Evolutionary conservation across 37 sponge, comb jelly and placozoan species (phyloP).

Genomic region (Halichondria panicea): DNA sequence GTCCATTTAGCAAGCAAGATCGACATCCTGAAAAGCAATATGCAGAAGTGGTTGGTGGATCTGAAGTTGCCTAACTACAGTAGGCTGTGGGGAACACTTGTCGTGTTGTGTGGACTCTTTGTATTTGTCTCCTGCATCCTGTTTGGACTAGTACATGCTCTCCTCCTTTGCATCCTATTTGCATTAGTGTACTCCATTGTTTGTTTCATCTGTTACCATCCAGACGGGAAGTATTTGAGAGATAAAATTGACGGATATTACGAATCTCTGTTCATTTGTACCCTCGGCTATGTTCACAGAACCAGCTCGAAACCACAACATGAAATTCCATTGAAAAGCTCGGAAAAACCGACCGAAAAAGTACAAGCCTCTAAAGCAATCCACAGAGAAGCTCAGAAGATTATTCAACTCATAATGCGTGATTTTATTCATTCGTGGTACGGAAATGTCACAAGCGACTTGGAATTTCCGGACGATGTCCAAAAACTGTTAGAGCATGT

Average conservation of each 20-base stretch:
- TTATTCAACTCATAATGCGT: constrained; percentile 59
- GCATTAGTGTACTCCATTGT: constrained; percentile 13
- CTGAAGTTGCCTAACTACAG: neutral
- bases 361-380: constrained; percentile 1
- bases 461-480: constrained; percentile 52
- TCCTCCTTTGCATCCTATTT: neutral
- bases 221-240: constrained; percentile 25
- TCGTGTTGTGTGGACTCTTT: neutral
- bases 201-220: constrained; percentile 22
- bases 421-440: constrained; percentile 69
- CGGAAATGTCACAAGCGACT: constrained; percentile 33
- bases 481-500: constrained; percentile 53
- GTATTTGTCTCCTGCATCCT: constrained; percentile 10
- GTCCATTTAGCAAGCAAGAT: too few relatives aligned
- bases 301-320: neutral
- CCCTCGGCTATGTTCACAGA: constrained; percentile 6
- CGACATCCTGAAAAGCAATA: too few relatives aligned
- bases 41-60: neutral
- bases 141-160: constrained; percentile 5
- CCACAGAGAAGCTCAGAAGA: constrained; percentile 71
- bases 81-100: neutral
- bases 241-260: neutral
- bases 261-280: constrained; percentile 14
- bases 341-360: too few relatives aligned
- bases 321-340: too few relatives aligned